Conservation (phyloP, 2,888 invertebrate genomes). For the Plagiodera versicolora region DNA sequence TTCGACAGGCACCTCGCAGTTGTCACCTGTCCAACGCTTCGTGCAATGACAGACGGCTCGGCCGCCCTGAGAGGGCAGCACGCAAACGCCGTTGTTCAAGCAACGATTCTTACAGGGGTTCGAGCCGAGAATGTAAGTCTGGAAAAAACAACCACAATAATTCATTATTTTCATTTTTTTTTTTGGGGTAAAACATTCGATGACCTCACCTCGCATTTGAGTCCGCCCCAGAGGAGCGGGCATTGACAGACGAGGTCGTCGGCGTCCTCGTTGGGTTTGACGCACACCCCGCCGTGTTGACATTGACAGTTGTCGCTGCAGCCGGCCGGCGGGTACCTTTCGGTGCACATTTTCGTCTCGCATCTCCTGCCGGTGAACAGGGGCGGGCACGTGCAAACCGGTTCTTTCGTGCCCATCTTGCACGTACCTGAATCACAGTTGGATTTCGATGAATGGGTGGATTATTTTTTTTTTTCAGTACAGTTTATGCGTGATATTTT, state of each 20-base stretch:
- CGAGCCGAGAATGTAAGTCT: conserved; percentile 59
- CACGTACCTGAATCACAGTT: conserved; percentile 17
- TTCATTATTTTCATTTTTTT: too few relatives aligned
- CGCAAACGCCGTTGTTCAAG: conserved; percentile 63
- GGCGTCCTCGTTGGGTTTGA: conserved; percentile 58
- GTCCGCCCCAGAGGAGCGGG: conserved; percentile 59
- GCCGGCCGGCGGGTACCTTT: conserved; percentile 43
- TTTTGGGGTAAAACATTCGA: background rate
- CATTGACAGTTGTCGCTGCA: conserved; percentile 37
- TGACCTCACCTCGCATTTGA: conserved; percentile 58
- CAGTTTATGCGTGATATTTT: too few relatives aligned
- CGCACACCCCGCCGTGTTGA: conserved; percentile 43
- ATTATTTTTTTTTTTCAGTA: too few relatives aligned
- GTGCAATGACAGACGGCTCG: conserved; percentile 61
- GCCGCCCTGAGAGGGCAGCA: conserved; percentile 56
- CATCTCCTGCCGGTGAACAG: conserved; percentile 57
- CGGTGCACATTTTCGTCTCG: conserved; percentile 56
- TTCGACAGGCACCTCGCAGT: conserved; percentile 57
- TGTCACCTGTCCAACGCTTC: conserved; percentile 61
- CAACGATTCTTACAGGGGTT: conserved; percentile 65
- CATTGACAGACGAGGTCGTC: conserved; percentile 61
- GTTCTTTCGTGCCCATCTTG: conserved; percentile 49
- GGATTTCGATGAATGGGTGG: conserved; percentile 13
- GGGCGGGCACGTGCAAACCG: conserved; percentile 55
- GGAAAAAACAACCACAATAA: too few relatives aligned